Conservation (phyloP, 2,888 invertebrate genomes). For the Tenodera sinensis region DNA sequence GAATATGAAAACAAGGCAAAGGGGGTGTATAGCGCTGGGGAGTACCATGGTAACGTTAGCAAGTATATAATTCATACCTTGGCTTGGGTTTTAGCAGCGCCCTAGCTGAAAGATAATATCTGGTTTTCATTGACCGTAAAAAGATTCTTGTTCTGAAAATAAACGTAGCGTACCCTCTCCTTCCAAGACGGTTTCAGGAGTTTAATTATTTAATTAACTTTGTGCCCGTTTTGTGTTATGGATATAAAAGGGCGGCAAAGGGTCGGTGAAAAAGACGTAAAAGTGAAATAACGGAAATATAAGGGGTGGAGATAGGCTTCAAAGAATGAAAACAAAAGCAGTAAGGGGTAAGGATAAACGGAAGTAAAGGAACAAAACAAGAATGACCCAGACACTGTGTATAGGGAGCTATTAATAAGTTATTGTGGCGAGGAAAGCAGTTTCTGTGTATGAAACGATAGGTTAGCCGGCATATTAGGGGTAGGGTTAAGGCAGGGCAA, state of each 20-base stretch:
- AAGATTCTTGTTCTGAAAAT: not conserved
- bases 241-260: not conserved
- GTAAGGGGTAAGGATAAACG: not conserved
- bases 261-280: not conserved
- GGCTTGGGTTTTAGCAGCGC: not conserved
- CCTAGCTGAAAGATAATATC: not conserved
- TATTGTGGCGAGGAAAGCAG: not conserved
- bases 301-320: not conserved
- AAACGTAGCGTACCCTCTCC: not conserved
- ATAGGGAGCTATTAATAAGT: not conserved
- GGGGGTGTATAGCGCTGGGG: not conserved
- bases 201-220: constrained; percentile 6
- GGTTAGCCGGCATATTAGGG: too few relatives aligned
- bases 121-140: not conserved
- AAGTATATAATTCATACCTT: not conserved
- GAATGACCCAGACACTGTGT: not conserved
- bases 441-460: too few relatives aligned
- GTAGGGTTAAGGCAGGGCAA: too few relatives aligned
- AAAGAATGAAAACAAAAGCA: not conserved
- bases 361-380: not conserved
- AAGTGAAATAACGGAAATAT: not conserved
- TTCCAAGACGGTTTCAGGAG: not conserved
- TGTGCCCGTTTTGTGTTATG: not conserved
- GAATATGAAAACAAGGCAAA: not conserved
- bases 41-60: not conserved